Conservation (phyloP, 2,113 vertebrate genomes). For the Chionis minor region DNA sequence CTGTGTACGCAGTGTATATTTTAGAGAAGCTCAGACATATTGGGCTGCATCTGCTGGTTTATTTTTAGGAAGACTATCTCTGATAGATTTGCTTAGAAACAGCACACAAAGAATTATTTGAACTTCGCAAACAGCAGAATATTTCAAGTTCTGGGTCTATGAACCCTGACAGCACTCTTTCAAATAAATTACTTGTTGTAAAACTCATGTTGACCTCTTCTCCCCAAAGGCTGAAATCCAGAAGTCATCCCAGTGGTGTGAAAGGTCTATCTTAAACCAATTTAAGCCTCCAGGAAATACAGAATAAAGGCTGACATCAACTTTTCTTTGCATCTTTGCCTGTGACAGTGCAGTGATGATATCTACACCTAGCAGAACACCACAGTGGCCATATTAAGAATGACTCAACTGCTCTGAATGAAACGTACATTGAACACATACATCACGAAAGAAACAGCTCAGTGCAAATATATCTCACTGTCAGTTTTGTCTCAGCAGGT, state of each 20-base stretch:
- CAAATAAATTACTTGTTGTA: not conserved
- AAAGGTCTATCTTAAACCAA: constrained; percentile 22
- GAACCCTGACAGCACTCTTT: not conserved
- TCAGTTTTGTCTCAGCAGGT: not conserved
- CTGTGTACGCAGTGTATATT: not conserved
- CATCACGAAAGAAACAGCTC: not conserved
- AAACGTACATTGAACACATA: not conserved
- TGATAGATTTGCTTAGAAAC: constrained; percentile 1
- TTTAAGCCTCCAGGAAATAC: constrained; percentile 5
- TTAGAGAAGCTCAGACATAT: constrained; percentile 24
- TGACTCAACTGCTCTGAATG: not conserved
- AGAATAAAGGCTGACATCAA: not conserved
- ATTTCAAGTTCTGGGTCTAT: not conserved
- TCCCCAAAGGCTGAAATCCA: not conserved
- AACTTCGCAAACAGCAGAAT: constrained; percentile 45
- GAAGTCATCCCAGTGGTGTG: not conserved
- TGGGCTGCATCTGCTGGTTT: constrained; percentile 44
- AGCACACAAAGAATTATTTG: not conserved
- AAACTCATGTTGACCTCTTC: constrained; percentile 33
- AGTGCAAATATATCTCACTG: not conserved
- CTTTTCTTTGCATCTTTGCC: not conserved
- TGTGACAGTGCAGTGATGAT: not conserved
- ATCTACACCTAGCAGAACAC: not conserved
- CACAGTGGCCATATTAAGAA: not conserved
- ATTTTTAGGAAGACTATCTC: constrained; percentile 27